Evolutionary conservation across 2,888 invertebrate species (phyloP), one percentile per base, ranked within the genome.

Genomic region (Xestobium rufovillosum): DNA sequence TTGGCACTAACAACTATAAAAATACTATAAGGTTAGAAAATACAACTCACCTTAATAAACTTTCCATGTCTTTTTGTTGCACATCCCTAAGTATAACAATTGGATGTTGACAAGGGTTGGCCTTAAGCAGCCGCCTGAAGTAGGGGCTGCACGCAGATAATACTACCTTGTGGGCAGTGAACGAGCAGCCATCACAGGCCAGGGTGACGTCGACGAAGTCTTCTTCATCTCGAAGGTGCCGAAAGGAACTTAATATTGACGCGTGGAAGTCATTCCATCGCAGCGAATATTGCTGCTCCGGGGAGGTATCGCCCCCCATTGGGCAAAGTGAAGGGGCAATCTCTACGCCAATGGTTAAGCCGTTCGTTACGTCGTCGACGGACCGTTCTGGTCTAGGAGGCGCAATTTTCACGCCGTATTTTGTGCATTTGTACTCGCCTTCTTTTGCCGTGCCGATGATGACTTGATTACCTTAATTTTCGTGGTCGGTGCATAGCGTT

Each of bases 221-320:
- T 71, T 90, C 89, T 67, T 87, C 85, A 63, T 89, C 89, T 44
- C 86, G 74, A 57, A 91, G 73, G 63, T 88, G 83, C 51, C 89
- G 78, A 72, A 92, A 91, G 50, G 89, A 88, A 50, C 83, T 85
- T 56, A 90, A 76, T 69, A 91, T 88, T 59, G 87, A 89, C 50
- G 86, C 81, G 67, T 90, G 89, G 72, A 89, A 91, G 70, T 91
- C 90, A 68, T 91, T 91, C 91, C 91, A 91, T 60, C 89, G 81
- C 67, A 91, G 77, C 66, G 89, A 87, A 70, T 90, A 91, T 68
- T 89, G 89, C 72, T 89, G 88, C 71, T 82, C 82, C 55, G 78
- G 62, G 64, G 64, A 63, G 61, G 66, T 65, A 51, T 60, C 72
- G 70, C 72, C 73, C 68, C 72, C 73, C 71, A 74, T 72, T 70